These are phyloP conservation scores for Zophobas morio DNA, from an alignment of 1,140 invertebrate genomes.

Conservation along the genomic window DNA sequence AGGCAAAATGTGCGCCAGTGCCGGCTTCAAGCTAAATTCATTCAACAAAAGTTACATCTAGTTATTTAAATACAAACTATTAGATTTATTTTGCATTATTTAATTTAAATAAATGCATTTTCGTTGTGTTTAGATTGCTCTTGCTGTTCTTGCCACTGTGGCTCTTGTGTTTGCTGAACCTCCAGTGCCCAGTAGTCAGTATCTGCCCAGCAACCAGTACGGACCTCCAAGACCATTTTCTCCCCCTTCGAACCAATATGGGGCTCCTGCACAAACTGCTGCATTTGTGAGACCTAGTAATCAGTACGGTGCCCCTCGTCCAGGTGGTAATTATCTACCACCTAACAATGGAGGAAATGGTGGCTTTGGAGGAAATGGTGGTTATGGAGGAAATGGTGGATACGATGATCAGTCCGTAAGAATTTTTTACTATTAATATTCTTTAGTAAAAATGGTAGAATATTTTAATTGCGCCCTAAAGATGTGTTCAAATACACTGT, in stretches of 20 bases:
- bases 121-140: slow-evolving; percentile 56
- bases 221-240: slow-evolving; percentile 57
- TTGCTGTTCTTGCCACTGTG: slow-evolving; percentile 56
- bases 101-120: background rate
- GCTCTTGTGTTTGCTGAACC: slow-evolving; percentile 65
- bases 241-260: slow-evolving; percentile 58
- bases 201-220: slow-evolving; percentile 70
- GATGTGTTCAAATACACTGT: too few species aligned
- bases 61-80: too few species aligned
- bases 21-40: background rate
- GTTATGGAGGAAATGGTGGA: slow-evolving; percentile 59
- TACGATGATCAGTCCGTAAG: slow-evolving; percentile 66
- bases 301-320: slow-evolving; percentile 61
- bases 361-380: slow-evolving; percentile 58
- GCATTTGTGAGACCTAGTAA: slow-evolving; percentile 58
- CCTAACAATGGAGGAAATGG: slow-evolving; percentile 56
- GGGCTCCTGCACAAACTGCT: slow-evolving; percentile 58
- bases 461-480: too few species aligned
- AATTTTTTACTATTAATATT: slow-evolving; percentile 46
- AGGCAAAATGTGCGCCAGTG: slow-evolving; percentile 42
- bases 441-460: too few species aligned
- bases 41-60: too few species aligned
- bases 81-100: too few species aligned
- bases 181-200: slow-evolving; percentile 70
- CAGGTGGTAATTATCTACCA: slow-evolving; percentile 66